Evolutionary conservation across 64 coral and sea anemone genomes (phyloP).

Genomic region (Stichodactyla helianthus): DNA sequence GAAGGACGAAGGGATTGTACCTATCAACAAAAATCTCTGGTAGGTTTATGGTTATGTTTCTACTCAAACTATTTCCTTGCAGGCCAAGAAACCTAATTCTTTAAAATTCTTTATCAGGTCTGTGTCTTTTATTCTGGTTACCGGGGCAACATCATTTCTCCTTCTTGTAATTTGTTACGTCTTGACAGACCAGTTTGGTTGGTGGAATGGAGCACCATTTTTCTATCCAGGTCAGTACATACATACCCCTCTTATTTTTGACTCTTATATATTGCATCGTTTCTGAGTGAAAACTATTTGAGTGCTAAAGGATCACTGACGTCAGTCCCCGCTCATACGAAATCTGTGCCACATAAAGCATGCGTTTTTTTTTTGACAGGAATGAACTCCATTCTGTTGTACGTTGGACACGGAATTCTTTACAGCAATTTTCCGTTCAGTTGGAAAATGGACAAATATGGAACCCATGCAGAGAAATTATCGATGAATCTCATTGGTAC

Average conservation of each 20-base stretch:
- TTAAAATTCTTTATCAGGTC: conserved; percentile 18
- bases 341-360: neutral
- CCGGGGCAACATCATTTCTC: conserved; percentile 35
- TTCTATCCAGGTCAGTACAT: conserved; percentile 57
- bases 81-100: neutral
- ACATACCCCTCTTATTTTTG: neutral
- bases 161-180: conserved; percentile 60
- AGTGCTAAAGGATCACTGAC: too few relatives aligned
- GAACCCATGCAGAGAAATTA: conserved; percentile 65
- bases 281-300: too few relatives aligned
- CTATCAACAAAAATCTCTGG: conserved; percentile 89
- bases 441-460: conserved; percentile 78
- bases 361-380: conserved; percentile 31
- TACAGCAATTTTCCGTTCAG: conserved; percentile 83
- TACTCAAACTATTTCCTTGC: too few relatives aligned
- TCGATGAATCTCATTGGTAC: conserved; percentile 79
- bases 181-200: conserved; percentile 40
- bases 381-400: conserved; percentile 93
- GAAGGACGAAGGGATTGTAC: conserved; percentile 59
- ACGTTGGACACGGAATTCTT: conserved; percentile 82
- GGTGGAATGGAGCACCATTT: conserved; percentile 80
- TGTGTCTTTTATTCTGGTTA: conserved; percentile 54
- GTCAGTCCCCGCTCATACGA: too few relatives aligned
- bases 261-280: neutral
- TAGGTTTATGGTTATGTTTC: conserved; percentile 13